Conservation (phyloP, 2,797 vertebrate genomes). For the Clarias pachynema region DNA sequence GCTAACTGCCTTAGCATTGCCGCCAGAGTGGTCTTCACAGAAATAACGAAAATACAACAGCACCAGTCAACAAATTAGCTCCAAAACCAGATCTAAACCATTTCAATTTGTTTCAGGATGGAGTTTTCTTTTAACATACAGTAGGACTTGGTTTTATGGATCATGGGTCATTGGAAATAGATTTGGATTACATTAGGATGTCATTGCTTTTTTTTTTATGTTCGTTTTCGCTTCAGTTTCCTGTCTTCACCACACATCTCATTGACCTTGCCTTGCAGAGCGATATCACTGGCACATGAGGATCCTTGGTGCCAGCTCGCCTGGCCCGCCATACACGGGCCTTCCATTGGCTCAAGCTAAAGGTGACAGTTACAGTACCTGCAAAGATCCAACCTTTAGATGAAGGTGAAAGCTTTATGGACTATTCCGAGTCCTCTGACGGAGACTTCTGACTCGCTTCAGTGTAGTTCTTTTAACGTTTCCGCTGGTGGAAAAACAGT, state of each 20-base stretch:
- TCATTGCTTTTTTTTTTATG: constrained; percentile 65
- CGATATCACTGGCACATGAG: constrained; percentile 56
- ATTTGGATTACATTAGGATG: constrained; percentile 66
- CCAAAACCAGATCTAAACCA: too few relatives aligned
- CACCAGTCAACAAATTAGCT: background rate
- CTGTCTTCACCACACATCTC: constrained; percentile 82
- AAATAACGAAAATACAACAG: background rate
- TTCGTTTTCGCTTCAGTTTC: constrained; percentile 73
- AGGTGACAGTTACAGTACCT: constrained; percentile 78
- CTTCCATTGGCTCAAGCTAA: constrained; percentile 78
- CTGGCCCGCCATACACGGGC: constrained; percentile 70
- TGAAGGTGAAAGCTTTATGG: constrained; percentile 84
- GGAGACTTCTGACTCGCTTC: background rate
- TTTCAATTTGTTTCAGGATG: background rate
- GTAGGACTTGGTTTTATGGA: constrained; percentile 15
- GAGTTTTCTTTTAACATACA: background rate
- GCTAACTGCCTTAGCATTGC: too few relatives aligned
- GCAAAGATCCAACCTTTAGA: constrained; percentile 74
- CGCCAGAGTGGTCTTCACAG: background rate
- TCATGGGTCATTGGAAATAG: constrained; percentile 47
- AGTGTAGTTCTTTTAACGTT: background rate
- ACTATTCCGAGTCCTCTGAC: background rate
- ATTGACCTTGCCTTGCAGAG: constrained; percentile 85
- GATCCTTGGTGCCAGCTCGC: constrained; percentile 70
- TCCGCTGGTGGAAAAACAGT: background rate